Evolutionary conservation across 2,113 vertebrate genomes (phyloP).

Genomic region (Mormyrus lacerda): DNA sequence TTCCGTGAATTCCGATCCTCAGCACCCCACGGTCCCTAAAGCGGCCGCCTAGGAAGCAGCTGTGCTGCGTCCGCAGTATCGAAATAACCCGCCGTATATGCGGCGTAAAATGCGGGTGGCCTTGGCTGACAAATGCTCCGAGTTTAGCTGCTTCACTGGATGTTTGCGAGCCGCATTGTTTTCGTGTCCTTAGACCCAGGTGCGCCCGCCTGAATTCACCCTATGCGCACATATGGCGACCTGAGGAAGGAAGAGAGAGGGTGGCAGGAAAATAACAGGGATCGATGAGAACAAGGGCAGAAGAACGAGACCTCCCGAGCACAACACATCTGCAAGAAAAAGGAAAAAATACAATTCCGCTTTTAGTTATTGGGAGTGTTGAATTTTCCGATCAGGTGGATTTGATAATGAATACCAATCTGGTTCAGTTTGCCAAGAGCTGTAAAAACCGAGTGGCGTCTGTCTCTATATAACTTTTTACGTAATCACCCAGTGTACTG

Average conservation of each 20-base stretch:
- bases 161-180: not conserved
- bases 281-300: not conserved
- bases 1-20: not conserved
- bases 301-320: not conserved
- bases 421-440: not conserved
- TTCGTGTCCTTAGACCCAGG: not conserved
- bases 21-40: not conserved
- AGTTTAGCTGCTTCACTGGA: not conserved
- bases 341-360: not conserved
- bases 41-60: not conserved
- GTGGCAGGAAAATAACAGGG: not conserved
- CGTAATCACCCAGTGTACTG: not conserved
- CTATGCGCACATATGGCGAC: not conserved
- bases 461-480: not conserved
- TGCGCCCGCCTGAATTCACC: not conserved
- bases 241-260: slow-evolving; percentile 1
- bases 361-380: not conserved
- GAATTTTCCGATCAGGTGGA: not conserved
- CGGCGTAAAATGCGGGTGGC: not conserved
- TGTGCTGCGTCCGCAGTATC: not conserved
- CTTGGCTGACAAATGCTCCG: not conserved
- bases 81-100: not conserved
- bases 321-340: not conserved
- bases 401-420: not conserved
- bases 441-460: not conserved